Percentiles rank a stretch among this genome's conserved stretches.
These are phyloP conservation scores for Ceratina japonica DNA, from an alignment of 1,140 invertebrate species.

Conservation along the genomic window DNA sequence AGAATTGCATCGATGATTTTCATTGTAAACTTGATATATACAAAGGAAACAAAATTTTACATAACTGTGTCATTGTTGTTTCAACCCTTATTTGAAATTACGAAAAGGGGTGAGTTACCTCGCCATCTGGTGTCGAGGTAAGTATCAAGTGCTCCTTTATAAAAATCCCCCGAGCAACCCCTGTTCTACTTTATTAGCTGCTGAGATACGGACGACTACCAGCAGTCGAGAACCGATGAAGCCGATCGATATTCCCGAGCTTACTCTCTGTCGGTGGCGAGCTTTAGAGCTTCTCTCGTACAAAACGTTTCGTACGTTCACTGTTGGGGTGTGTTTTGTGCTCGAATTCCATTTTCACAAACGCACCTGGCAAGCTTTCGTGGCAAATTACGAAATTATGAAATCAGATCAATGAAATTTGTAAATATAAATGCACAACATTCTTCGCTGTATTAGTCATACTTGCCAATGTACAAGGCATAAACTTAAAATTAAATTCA, in stretches of 20 bases:
- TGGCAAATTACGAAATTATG: background rate
- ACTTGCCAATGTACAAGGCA: background rate
- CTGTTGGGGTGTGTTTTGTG: background rate
- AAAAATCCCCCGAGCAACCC: background rate
- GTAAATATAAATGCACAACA: background rate
- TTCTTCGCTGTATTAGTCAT: background rate
- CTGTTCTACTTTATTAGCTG: background rate
- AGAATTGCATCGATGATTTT: background rate
- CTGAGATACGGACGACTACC: background rate
- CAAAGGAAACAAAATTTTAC: no score
- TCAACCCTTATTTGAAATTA: no score
- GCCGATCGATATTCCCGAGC: background rate
- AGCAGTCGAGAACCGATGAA: background rate
- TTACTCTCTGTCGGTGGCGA: conserved; percentile 25
- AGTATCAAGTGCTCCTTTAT: background rate
- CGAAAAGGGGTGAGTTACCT: background rate
- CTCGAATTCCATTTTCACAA: no score
- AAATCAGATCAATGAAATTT: background rate
- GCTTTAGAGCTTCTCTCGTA: background rate
- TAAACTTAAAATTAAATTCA: background rate
- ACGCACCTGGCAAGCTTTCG: background rate
- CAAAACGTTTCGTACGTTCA: conserved; percentile 1
- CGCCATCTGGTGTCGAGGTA: background rate
- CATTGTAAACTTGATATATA: background rate
- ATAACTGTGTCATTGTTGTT: no score